Evolutionary conservation across 2,113 vertebrate genomes (phyloP).

Genomic region (Xiphophorus couchianus): DNA sequence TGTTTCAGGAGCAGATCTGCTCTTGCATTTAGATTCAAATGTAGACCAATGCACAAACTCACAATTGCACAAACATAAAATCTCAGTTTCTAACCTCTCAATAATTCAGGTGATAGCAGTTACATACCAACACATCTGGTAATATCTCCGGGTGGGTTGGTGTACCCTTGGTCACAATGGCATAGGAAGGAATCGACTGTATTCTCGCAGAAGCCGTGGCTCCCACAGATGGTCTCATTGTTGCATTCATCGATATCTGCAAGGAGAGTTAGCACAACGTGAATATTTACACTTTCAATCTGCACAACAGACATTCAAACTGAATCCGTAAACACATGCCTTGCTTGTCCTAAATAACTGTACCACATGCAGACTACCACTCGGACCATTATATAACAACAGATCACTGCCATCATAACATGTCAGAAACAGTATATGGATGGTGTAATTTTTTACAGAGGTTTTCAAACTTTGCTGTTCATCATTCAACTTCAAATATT

Average conservation of each 20-base stretch:
- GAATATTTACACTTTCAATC: constrained; percentile 47
- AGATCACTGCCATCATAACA: constrained; percentile 55
- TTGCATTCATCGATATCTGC: constrained; percentile 81
- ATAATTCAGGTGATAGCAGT: not conserved
- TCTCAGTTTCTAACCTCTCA: not conserved
- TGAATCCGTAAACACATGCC: constrained; percentile 28
- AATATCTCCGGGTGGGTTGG: constrained; percentile 62
- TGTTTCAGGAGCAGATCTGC: not conserved
- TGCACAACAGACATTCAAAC: constrained; percentile 16
- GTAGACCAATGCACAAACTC: not conserved
- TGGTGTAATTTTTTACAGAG: constrained; percentile 32
- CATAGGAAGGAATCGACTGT: constrained; percentile 79
- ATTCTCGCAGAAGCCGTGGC: constrained; percentile 81
- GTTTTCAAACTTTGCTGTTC: constrained; percentile 47
- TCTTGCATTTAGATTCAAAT: not conserved
- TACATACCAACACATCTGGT: constrained; percentile 78
- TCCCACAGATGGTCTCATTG: constrained; percentile 79
- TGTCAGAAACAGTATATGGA: constrained; percentile 30
- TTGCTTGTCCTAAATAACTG: constrained; percentile 46
- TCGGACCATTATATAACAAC: constrained; percentile 49
- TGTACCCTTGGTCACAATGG: constrained; percentile 79
- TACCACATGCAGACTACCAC: constrained; percentile 15
- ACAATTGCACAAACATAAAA: not conserved
- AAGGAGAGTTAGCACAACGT: constrained; percentile 33
- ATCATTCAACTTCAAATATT: constrained; percentile 18